Base-by-base conservation (phyloP, 2,888 invertebrate genomes). In the Salticus scenicus region DNA sequence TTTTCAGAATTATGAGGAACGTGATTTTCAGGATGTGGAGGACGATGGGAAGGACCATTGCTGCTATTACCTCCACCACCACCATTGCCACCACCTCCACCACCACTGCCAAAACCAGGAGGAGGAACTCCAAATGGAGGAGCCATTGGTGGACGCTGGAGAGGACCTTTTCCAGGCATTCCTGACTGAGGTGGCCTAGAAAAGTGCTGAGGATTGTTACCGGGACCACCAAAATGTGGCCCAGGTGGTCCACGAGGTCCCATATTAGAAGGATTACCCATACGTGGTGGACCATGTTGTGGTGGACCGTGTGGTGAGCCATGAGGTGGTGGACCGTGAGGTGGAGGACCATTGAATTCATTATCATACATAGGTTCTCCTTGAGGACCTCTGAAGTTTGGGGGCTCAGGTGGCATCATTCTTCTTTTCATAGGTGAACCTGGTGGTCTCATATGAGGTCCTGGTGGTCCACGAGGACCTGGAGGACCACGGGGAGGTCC, bases 341-440 rank as follows among this genome's bases (percentile, higher is more conserved):
- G 37, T 7, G 7, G 7, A 0, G 93, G 93, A 17, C 94, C 94
- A 63, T 69, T 33, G 95, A 95, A 95, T 90, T 94, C 95, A 20
- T 94, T 94, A 89, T 94, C 94, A 90, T 93, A 85, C 69, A 74
- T 78, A 27, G 74, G 85, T 27, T 85, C 85, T 37, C 37, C n/a
- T 33, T 69, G 74, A n/a, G 73, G 77, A 42, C 71, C 83, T 47
- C 79, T 41, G 30, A 85, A 94, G 67, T 84, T 79, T 12, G 93
- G 93, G 10, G 94, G 93, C 10, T 78, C 93, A 12, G 87, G 87
- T 24, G 57, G 69, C 79, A 85, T 76, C 76, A 76, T 74, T 73
- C 79, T 64, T 42, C 79, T 37, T 57, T 78, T 37, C 51, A 80
- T 77, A 8, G 37, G 37, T n/a, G 76, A 63, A 42, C 51, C 69